Base-by-base conservation (phyloP, 2,888 invertebrate genomes). In the Dryobota labecula region DNA sequence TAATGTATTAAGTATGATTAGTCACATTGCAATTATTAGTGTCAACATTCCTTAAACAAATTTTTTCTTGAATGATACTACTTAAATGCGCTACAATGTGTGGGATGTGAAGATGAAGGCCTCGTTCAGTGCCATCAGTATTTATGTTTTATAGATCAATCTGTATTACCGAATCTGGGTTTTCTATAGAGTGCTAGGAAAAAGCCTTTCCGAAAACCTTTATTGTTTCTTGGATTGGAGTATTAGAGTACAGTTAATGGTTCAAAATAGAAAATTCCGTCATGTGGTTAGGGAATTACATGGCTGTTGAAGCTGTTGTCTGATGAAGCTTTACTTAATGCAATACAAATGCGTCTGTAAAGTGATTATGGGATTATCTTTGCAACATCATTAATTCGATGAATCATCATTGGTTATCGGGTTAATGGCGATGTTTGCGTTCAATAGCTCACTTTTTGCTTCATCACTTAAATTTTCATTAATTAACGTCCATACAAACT, bases 121-220 rank as follows among this genome's bases (percentile, higher is more conserved):
- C 41, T 27, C 18, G 18, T 49, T 70, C 49, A 74, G 43, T 70
- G 70, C n/a, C 54, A 78, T 69, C 27, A 68, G 24, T 51, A 20
- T 63, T 64, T 62, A 49, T 67, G 24, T 64, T 64, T n/a, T 45
- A 33, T 53, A 47, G 30, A 73, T 18, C 11, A 24, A 62, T 49
- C 11, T 53, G 33, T 57, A 41, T 41, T 58, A 61, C n/a, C 20
- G n/a, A 68, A 75, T 47, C 54, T 27, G 18, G 18, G 18, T 36
- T 30, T 47, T 36, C 18, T 54, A 36, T 20, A 27, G 20, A 2
- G 1, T 49, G 36, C 20, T 73, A 36, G 33, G 11, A 54, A 41
- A 41, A 33, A 5, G 8, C 7, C 1, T 66, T 38, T 41, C 33
- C 0, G 20, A 49, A 15, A n/a, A 33, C 30, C 20, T 27, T 53